Base-by-base conservation (phyloP, 2,113 vertebrate species). In the Cyanoramphus novaezelandiae region DNA sequence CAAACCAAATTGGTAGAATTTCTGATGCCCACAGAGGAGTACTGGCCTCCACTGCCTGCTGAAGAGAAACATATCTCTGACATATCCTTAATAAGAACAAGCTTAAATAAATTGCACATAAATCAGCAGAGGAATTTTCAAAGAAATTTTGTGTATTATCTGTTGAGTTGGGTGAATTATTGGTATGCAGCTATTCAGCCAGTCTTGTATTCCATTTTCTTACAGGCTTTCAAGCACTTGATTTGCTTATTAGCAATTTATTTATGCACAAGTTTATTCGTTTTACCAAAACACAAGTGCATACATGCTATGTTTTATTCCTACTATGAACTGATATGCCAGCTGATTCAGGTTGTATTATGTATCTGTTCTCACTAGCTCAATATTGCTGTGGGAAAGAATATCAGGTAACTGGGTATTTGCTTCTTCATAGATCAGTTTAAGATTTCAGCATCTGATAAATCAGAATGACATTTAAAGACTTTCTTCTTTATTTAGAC, bases 1-100 rank as follows among this genome's bases (percentile, higher is more conserved):
- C 83, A 82, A 96, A 88, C 52, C 28, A 88, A 50, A 74, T 31
- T 65, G 53, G 82, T 65, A 74, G 59, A 95, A 86, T 27, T 95
- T 39, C 17, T 91, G 67, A 80, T 39, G 88, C 35, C 72, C 16
- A 49, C 37, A 85, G 33, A 92, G 44, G 4, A 46, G 11, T 35
- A 62, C 13, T 41, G 91, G 28, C 44, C n/a, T 86, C 65, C 23
- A 10, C 25, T 70, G 41, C 17, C 35, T 84, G 31, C 21, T 79
- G 35, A 76, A 92, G 18, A 17, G 76, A 87, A 70, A 75, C 10
- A 10, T 43, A 15, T 11, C 5, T 41, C 33, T 47, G 43, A 70
- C 28, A 63, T 13, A 63, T 17, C 35, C 65, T 94, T 63, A 83
- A 68, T 81, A 81, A 95, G 28, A 81, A 49, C 6, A 62, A 68